Percentiles rank a stretch among this genome's conserved stretches.
Conservation (phyloP, 1,140 invertebrate genomes). For the Nilaparvata lugens region DNA sequence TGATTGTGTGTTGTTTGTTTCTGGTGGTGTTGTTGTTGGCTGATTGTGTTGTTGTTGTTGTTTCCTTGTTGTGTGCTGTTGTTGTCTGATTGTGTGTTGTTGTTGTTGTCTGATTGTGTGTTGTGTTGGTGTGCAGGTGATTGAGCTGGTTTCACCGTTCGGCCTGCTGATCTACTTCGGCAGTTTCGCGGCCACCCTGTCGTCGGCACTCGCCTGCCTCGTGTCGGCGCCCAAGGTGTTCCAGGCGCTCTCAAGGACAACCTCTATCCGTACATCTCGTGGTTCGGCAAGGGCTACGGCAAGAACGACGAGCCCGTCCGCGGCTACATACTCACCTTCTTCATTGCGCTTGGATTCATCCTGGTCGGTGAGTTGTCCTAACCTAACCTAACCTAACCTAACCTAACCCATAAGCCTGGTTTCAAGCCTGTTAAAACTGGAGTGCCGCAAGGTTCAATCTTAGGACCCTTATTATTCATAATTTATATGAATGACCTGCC, state of each 20-base stretch:
- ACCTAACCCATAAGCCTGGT: too few relatives aligned
- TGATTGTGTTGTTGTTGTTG: too few relatives aligned
- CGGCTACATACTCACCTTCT: slow-evolving; percentile 84
- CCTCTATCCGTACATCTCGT: slow-evolving; percentile 84
- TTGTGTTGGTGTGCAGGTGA: slow-evolving; percentile 59
- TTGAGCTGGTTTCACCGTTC: slow-evolving; percentile 81
- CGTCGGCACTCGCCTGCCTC: slow-evolving; percentile 88
- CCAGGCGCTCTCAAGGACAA: slow-evolving; percentile 92
- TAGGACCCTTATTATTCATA: too few relatives aligned
- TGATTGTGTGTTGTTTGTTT: too few relatives aligned
- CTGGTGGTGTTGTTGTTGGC: too few relatives aligned
- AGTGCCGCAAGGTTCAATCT: too few relatives aligned
- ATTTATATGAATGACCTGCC: too few relatives aligned
- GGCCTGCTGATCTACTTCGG: slow-evolving; percentile 92
- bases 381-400: too few relatives aligned
- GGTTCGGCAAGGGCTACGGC: slow-evolving; percentile 89
- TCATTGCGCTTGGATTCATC: slow-evolving; percentile 80
- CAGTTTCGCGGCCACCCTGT: slow-evolving; percentile 92
- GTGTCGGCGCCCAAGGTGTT: slow-evolving; percentile 93
- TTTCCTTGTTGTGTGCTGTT: too few relatives aligned
- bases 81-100: too few relatives aligned
- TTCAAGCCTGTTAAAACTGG: too few relatives aligned
- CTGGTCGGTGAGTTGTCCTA: slow-evolving; percentile 77
- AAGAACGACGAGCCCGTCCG: slow-evolving; percentile 84
- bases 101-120: too few relatives aligned